Conservation (phyloP, 2,888 invertebrate species). For the Eupithecia dodoneata region DNA sequence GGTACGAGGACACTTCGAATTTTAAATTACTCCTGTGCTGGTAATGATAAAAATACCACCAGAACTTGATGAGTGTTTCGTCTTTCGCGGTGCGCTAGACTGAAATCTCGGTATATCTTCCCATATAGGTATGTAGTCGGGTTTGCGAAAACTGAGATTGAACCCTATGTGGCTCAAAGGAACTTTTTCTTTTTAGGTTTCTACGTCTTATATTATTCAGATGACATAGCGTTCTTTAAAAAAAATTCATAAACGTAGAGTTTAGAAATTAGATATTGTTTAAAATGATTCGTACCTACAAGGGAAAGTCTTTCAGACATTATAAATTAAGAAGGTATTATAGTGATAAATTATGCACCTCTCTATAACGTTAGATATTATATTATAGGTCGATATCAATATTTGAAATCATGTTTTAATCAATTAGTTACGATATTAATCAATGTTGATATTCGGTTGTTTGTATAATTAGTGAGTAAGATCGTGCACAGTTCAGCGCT, state of each 20-base stretch:
- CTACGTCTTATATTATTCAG: neutral
- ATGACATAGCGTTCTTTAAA: neutral
- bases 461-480: conserved; percentile 43
- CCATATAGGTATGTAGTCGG: neutral
- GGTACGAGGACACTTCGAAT: conserved; percentile 61
- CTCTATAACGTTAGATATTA: neutral
- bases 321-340: neutral
- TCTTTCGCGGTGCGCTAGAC: conserved; percentile 24
- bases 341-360: neutral
- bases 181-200: neutral
- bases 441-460: conserved; percentile 44
- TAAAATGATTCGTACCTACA: too few species aligned
- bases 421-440: conserved; percentile 43
- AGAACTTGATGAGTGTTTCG: conserved; percentile 29
- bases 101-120: neutral
- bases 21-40: conserved; percentile 47
- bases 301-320: too few species aligned
- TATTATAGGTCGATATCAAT: conserved; percentile 10
- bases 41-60: conserved; percentile 42
- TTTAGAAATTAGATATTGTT: neutral
- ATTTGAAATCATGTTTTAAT: conserved; percentile 33
- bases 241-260: neutral
- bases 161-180: neutral
- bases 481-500: conserved; percentile 38
- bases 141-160: neutral